Base-by-base conservation (phyloP, 2,888 invertebrate genomes). In the Drosophila kambysellisi region DNA sequence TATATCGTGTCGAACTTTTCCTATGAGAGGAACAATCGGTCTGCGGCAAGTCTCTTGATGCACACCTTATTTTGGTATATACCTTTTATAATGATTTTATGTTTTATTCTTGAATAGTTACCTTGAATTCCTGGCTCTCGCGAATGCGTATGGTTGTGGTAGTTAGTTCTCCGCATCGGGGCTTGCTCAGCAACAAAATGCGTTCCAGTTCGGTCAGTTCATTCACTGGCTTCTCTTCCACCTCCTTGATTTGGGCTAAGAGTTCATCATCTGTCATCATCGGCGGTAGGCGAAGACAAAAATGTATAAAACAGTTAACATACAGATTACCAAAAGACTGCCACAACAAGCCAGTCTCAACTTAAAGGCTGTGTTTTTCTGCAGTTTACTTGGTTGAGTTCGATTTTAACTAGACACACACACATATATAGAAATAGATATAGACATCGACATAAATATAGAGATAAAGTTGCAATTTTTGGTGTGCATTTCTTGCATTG, bases 71-170 rank as follows among this genome's bases (percentile, higher is more conserved):
- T 37, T 37, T 37, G 39, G 39, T n/a, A 17, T 25, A 50, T 52
- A 12, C 43, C 12, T 2, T 3, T 3, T 20, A 46, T 46, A 3
- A 20, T 1, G 20, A 12, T 46, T 12, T 46, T 46, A 20, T 46
- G 3, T 1, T 20, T 5, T 17, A 29, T n/a, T n/a, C n/a, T 17
- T 39, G 32, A 29, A 8, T 41, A 77, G 94, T 94, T 93, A 98
- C 99, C 96, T 99, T 99, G 94, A 99, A 99, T 94, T 99, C 99
- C 94, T 98, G 98, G 94, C 98, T 99, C 94, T 99, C 99, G 91
- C 97, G 98, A 92, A 99, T 97, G 92, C 98, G 95, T 90, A 99
- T 95, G 94, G 97, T 96, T 70, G 97, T 96, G 85, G 97, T 95
- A 81, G 95, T 95, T 91, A 96, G 95, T 83, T 99, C 98, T 4